Conservation (phyloP, 2,888 invertebrate species). For the Drosophila lacicola region DNA sequence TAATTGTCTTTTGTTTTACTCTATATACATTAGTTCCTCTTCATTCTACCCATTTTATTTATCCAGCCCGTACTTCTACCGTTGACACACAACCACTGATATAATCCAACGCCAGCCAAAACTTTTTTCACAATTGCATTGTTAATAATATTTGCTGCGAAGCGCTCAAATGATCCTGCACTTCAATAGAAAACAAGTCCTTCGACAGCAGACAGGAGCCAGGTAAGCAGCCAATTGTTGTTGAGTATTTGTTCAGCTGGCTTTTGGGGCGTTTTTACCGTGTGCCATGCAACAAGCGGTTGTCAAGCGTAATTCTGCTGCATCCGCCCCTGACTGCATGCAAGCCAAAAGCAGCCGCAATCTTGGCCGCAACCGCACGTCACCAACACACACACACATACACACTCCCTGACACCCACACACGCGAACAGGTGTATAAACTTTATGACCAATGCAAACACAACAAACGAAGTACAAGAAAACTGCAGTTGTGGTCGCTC, state of each 20-base stretch:
- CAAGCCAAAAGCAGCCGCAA: constrained; percentile 46
- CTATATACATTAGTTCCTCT: background rate
- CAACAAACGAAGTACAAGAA: constrained; percentile 46
- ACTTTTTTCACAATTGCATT: constrained; percentile 47
- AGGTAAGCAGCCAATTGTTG: constrained; percentile 10
- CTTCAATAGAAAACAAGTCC: constrained; percentile 33
- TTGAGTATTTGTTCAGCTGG: constrained; percentile 27
- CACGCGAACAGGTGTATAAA: constrained; percentile 21
- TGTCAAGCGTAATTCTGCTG: constrained; percentile 21
- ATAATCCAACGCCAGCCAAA: constrained; percentile 5
- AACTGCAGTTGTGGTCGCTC: constrained; percentile 46
- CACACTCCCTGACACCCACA: constrained; percentile 14
- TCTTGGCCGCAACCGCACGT: constrained; percentile 61
- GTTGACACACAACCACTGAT: constrained; percentile 9
- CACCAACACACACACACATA: constrained; percentile 44
- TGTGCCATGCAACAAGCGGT: constrained; percentile 41
- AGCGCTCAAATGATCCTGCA: constrained; percentile 43
- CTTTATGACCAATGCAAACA: constrained; percentile 55
- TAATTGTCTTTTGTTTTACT: background rate
- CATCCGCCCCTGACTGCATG: constrained; percentile 1
- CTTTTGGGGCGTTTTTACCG: constrained; percentile 3
- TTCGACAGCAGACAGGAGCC: constrained; percentile 14
- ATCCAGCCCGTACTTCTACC: constrained; percentile 11
- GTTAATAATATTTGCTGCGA: constrained; percentile 40
- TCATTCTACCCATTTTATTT: constrained; percentile 34